These are phyloP conservation scores for Microhierax caerulescens DNA, from an alignment of 2,797 vertebrate genomes.

Conservation along the genomic window DNA sequence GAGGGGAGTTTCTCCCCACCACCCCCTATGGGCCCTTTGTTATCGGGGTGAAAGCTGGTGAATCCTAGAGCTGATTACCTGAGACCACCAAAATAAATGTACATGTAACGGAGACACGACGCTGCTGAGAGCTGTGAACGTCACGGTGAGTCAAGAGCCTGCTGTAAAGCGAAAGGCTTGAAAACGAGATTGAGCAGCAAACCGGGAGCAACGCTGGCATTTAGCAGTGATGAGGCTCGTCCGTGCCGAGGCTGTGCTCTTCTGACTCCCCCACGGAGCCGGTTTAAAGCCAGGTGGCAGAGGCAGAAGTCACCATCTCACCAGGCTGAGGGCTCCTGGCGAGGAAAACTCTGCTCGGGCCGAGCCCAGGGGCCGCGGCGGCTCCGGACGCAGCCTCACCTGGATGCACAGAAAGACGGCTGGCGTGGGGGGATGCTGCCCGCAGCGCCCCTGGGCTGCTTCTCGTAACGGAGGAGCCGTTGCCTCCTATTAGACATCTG, in stretches of 20 bases:
- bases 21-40: no score
- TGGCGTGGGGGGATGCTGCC: not conserved
- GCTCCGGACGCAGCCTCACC: not conserved
- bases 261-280: accelerated
- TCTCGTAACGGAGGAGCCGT: not conserved
- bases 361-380: accelerated
- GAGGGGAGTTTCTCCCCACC: not conserved
- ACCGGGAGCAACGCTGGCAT: accelerated
- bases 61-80: not conserved
- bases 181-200: not conserved
- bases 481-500: not conserved
- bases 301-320: accelerated
- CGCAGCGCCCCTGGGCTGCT: not conserved
- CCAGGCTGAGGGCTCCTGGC: not conserved
- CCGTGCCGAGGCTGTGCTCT: accelerated
- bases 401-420: not conserved
- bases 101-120: accelerated
- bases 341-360: not conserved
- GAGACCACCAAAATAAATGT: not conserved
- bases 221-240: accelerated
- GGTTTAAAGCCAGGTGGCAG: not conserved
- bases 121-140: not conserved
- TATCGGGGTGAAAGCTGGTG: not conserved
- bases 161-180: not conserved
- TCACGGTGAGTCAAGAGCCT: not conserved